Base-by-base conservation (phyloP, 2,797 vertebrate genomes). In the Clarias platycephalus region DNA sequence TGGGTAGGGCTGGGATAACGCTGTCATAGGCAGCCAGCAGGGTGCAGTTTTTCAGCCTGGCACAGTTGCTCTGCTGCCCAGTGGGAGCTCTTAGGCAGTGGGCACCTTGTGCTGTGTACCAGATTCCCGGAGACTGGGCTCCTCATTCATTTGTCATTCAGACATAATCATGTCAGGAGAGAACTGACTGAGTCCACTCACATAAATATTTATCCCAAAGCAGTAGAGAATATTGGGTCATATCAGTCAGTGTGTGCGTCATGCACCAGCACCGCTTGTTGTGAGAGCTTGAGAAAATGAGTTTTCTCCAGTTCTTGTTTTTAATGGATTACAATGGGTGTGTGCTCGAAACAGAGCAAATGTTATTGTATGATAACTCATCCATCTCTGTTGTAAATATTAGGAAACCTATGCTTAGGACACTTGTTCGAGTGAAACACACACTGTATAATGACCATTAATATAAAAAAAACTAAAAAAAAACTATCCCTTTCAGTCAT, bases 91-190 rank as follows among this genome's bases (percentile, higher is more conserved):
- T 58, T 60, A 60, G 66, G 81, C 68, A 71, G 79, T 79, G 55
- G 85, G 74, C 81, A 85, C 82, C 84, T 70, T 26, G 81, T 26
- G n/a, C 58, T 34, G 60, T 79, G 75, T 60, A 55, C 85, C 81
- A 84, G 84, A 28, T 82, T 89, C 87, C 20, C 44, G 12, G 79
- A 58, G 80, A 85, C 83, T 84, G 64, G 77, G 74, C 81, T 84
- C 55, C 79, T 85, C 84, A 77, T 84, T 86, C 87, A 89, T 89
- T 89, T 84, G 87, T 89, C 88, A 87, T 87, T 87, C 80, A 87
- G 86, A 87, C 85, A 81, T 87, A 89, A 89, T 89, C 86, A 88
- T 86, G 87, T 88, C 85, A 88, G 83, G 66, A 82, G 85, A 60
- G 82, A 72, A 87, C 81, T 81, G 60, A 86, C 81, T 72, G 80